Evolutionary conservation across 2,888 invertebrate species (phyloP).

Genomic region (Ommatoiulus sabulosus): DNA sequence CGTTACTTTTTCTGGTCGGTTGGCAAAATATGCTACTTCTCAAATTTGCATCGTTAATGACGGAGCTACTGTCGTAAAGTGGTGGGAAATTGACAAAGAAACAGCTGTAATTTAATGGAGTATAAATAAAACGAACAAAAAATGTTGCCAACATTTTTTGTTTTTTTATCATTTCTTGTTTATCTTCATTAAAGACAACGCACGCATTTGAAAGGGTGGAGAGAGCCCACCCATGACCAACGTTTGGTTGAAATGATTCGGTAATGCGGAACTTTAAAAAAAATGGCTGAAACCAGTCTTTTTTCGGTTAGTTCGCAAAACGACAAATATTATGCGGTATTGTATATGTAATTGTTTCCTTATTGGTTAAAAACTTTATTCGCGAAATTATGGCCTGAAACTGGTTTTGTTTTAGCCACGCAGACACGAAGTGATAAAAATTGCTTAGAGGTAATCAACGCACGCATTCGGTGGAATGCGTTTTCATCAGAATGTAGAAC

Average conservation of each 20-base stretch:
- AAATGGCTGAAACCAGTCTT: neutral
- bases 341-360: neutral
- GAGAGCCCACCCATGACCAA: constrained; percentile 28
- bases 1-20: constrained; percentile 36
- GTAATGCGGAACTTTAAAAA: constrained; percentile 7
- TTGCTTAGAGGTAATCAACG: neutral
- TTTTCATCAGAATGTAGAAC: too few relatives aligned
- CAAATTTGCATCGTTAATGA: constrained; percentile 48
- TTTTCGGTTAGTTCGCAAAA: neutral
- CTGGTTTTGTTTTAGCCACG: neutral
- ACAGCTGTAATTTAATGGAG: constrained; percentile 47
- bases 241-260: neutral
- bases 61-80: constrained; percentile 15
- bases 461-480: too few relatives aligned
- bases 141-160: neutral
- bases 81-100: constrained; percentile 42
- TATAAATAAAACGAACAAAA: constrained; percentile 19
- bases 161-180: constrained; percentile 35
- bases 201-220: neutral
- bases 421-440: neutral
- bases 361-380: neutral
- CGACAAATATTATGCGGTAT: neutral
- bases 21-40: constrained; percentile 41
- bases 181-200: constrained; percentile 32
- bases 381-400: neutral